phyloP scores from a whole-genome alignment of 30 jellyfish, hydroid and myxozoan species.

The Sanderia malayensis region DNA sequence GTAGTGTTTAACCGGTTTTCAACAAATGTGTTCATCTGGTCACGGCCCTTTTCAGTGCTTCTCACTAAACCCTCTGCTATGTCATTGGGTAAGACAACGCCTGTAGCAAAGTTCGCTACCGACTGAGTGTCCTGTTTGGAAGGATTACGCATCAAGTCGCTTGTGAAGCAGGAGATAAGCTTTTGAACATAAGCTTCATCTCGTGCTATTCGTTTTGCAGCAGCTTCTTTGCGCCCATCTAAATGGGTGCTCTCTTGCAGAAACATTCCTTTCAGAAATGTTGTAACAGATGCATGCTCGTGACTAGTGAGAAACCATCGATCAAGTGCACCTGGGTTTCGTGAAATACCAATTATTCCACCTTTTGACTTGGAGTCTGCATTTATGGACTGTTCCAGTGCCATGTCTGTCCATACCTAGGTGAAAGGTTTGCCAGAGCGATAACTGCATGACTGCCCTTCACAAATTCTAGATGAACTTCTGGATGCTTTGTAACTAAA shows the following conservation, averaged over 20 bases:
- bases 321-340: slow-evolving; percentile 12
- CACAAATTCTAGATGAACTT: too few relatives aligned
- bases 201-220: background rate
- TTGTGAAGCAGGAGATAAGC: background rate
- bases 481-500: background rate
- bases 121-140: background rate
- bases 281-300: background rate
- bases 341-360: slow-evolving; percentile 14
- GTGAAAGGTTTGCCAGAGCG: slow-evolving; percentile 11
- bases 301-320: background rate
- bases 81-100: background rate
- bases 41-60: background rate
- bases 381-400: slow-evolving; percentile 16
- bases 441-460: too few relatives aligned
- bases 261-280: slow-evolving; percentile 5
- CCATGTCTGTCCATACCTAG: slow-evolving; percentile 24
- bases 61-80: background rate
- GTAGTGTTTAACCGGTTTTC: background rate
- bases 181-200: slow-evolving; percentile 7
- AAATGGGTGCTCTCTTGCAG: background rate
- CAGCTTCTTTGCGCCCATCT: slow-evolving; percentile 11
- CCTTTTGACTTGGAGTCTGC: slow-evolving; percentile 10
- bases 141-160: slow-evolving; percentile 10
- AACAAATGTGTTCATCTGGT: background rate
- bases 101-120: background rate